Percentiles rank a stretch among this genome's conserved stretches.
Conservation (phyloP, 2,797 vertebrate species). For the Pseudotriccus pelzelni region DNA sequence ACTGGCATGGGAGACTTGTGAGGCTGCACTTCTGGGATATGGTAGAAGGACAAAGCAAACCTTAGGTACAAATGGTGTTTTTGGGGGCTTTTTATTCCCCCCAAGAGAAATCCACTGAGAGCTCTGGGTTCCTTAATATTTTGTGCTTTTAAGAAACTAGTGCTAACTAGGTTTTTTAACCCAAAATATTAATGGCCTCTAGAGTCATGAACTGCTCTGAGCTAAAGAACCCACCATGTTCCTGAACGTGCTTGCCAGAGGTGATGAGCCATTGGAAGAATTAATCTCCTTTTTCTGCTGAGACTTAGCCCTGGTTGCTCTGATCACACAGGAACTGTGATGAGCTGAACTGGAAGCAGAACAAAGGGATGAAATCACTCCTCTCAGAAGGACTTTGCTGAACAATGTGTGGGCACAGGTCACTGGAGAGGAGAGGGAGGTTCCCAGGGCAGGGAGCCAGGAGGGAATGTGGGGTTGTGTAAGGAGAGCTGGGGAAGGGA, state of each 20-base stretch:
- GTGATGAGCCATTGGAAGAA: background rate
- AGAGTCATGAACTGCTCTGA: background rate
- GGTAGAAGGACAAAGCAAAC: slow-evolving; percentile 36
- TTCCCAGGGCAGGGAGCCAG: slow-evolving; percentile 37
- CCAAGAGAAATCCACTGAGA: background rate
- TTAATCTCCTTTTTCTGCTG: slow-evolving; percentile 12
- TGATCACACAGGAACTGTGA: slow-evolving; percentile 12
- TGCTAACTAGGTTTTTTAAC: background rate
- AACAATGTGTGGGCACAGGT: slow-evolving; percentile 18
- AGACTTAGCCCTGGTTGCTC: slow-evolving; percentile 16
- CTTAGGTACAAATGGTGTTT: background rate
- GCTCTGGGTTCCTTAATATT: background rate
- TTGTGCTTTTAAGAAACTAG: slow-evolving; percentile 11
- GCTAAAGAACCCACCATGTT: background rate
- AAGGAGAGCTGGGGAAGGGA: background rate
- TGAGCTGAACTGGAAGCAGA: slow-evolving; percentile 54
- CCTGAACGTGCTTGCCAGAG: slow-evolving; percentile 11
- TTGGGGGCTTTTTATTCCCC: background rate
- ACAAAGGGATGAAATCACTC: slow-evolving; percentile 39
- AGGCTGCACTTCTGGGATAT: slow-evolving; percentile 14
- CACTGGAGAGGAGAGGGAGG: slow-evolving; percentile 14
- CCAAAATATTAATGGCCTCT: background rate
- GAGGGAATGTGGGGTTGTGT: background rate
- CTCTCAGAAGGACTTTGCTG: background rate
- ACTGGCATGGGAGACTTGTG: slow-evolving; percentile 38